Evolutionary conservation across 2,797 vertebrate genomes (phyloP).

Genomic region (Morus bassanus): DNA sequence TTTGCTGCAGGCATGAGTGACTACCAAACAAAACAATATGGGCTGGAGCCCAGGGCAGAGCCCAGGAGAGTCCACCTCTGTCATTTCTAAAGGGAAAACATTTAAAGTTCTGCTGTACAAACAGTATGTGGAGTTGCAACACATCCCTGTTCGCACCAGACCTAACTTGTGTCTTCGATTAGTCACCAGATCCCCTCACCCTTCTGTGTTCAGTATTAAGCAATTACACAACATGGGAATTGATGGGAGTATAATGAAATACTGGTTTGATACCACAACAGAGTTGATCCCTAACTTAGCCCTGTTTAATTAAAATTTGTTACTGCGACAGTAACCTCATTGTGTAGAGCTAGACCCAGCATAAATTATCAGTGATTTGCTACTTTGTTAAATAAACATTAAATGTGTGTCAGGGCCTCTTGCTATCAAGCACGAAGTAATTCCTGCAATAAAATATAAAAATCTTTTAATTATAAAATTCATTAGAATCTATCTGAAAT

Average conservation of each 20-base stretch:
- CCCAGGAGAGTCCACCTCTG: neutral
- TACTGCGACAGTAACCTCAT: neutral
- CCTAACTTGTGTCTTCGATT: neutral
- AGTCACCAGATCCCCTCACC: neutral
- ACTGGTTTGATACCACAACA: neutral
- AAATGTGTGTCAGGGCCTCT: neutral
- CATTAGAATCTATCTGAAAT: neutral
- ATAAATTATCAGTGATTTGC: neutral
- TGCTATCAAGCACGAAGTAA: neutral
- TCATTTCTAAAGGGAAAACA: neutral
- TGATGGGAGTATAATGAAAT: neutral
- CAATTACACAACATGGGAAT: neutral
- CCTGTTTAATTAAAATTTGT: neutral
- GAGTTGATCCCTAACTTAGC: neutral
- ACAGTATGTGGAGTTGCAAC: neutral
- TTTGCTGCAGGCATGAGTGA: neutral
- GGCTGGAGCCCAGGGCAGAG: neutral
- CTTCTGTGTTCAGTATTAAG: neutral
- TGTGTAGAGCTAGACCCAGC: neutral
- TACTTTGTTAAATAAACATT: conserved; percentile 19
- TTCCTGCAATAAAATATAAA: conserved; percentile 5
- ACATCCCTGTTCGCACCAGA: neutral
- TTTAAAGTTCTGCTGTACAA: neutral
- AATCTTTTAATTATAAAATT: conserved; percentile 37
- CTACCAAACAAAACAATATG: neutral